A percentile compares a stretch with the other conserved stretches of the same genome.
Evolutionary conservation across 2,888 invertebrate species (phyloP).

Genomic region (Drosophila phalerata): DNA sequence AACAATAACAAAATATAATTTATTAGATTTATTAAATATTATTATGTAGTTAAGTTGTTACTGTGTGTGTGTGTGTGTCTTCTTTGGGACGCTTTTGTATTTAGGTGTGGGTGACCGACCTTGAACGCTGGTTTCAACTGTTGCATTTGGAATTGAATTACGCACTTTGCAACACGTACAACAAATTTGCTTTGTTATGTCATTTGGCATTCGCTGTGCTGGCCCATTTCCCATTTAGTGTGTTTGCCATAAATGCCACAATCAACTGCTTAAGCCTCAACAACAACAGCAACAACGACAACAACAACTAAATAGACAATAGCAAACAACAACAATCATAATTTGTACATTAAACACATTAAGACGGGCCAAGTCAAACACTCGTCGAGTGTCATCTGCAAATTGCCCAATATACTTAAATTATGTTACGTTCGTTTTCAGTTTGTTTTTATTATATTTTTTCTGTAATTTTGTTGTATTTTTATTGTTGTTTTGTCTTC

Average conservation of each 20-base stretch:
- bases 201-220: constrained; percentile 55
- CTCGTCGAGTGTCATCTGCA: constrained; percentile 39
- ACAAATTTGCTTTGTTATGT: constrained; percentile 48
- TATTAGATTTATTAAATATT: constrained; percentile 72
- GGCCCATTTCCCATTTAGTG: constrained; percentile 69
- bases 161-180: constrained; percentile 55
- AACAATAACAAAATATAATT: constrained; percentile 48
- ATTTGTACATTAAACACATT: constrained; percentile 79
- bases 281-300: constrained; percentile 23
- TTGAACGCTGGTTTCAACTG: constrained; percentile 55
- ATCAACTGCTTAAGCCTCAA: constrained; percentile 56
- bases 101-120: constrained; percentile 51
- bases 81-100: constrained; percentile 6
- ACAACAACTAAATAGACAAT: constrained; percentile 21
- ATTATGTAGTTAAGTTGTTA: constrained; percentile 60
- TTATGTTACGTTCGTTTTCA: constrained; percentile 41
- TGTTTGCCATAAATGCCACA: constrained; percentile 74
- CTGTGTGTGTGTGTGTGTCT: constrained; percentile 28
- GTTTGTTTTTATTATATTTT: constrained; percentile 7
- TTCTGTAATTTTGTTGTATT: neutral
- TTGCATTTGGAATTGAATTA: constrained; percentile 56
- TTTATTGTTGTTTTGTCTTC: constrained; percentile 8
- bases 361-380: constrained; percentile 45
- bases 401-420: constrained; percentile 48
- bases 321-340: constrained; percentile 54